phyloP scores from a whole-genome alignment of 92 coral and sea anemone genomes.

The Porites evermanni region DNA sequence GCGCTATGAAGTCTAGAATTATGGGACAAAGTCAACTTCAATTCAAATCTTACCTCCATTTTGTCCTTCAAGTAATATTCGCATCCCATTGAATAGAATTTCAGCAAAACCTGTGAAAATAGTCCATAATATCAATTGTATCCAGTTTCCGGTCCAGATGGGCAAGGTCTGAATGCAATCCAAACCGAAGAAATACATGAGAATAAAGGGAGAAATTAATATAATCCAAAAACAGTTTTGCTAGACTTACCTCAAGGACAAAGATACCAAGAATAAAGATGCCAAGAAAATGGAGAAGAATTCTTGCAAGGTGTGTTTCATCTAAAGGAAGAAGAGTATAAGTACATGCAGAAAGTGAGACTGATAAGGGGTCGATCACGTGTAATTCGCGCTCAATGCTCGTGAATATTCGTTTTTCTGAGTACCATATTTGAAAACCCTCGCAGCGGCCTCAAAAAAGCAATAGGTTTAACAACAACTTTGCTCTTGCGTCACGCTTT shows the following conservation, averaged over 20 bases:
- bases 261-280: constrained; percentile 71
- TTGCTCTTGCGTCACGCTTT: too few species aligned
- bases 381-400: too few species aligned
- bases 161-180: neutral
- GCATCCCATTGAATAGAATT: constrained; percentile 75
- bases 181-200: too few species aligned
- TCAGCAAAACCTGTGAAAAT: constrained; percentile 66
- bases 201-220: too few species aligned
- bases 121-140: neutral
- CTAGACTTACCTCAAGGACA: constrained; percentile 69
- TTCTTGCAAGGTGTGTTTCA: constrained; percentile 64
- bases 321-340: constrained; percentile 35
- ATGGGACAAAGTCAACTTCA: too few species aligned
- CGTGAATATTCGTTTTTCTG: too few species aligned
- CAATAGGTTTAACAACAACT: too few species aligned
- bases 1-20: too few species aligned
- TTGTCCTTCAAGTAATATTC: constrained; percentile 70
- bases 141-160: neutral
- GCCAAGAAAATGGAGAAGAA: constrained; percentile 80
- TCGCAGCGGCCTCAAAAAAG: too few species aligned
- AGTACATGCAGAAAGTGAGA: neutral
- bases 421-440: too few species aligned
- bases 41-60: constrained; percentile 63
- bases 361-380: neutral
- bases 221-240: too few species aligned